Conservation (phyloP, 2,113 vertebrate species). For the Ageneiosus marmoratus region DNA sequence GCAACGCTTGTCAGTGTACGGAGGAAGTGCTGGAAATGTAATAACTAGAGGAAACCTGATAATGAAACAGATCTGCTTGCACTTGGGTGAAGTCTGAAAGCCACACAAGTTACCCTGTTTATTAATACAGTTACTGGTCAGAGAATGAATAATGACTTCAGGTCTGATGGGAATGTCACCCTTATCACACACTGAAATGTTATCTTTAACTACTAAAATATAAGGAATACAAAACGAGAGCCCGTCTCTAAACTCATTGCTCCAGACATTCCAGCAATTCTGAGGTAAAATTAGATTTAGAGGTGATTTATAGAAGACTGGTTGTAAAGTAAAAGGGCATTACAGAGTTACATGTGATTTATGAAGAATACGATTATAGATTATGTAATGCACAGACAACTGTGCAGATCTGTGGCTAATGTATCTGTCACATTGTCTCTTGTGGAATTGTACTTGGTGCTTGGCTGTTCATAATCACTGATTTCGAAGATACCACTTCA, state of each 20-base stretch:
- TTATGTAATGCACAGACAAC: neutral
- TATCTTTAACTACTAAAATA: neutral
- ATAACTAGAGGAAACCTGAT: neutral
- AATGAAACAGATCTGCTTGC: neutral
- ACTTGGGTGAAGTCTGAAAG: conserved; percentile 4
- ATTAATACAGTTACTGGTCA: conserved; percentile 17
- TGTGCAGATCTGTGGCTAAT: neutral
- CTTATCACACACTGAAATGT: neutral
- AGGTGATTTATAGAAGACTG: neutral
- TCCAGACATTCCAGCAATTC: neutral
- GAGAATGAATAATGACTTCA: neutral
- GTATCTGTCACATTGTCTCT: neutral
- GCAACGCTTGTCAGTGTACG: neutral
- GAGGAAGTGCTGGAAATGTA: neutral
- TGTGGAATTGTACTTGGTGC: neutral
- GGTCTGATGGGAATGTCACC: neutral
- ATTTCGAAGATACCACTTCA: neutral
- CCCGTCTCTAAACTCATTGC: neutral
- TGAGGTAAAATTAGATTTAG: neutral
- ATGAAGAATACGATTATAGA: neutral
- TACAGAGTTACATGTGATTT: neutral
- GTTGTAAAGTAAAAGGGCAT: neutral
- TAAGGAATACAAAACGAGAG: neutral
- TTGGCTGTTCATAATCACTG: neutral
- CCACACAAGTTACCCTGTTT: neutral